Conservation (phyloP, 2,797 vertebrate species). For the Malurus leucopterus region DNA sequence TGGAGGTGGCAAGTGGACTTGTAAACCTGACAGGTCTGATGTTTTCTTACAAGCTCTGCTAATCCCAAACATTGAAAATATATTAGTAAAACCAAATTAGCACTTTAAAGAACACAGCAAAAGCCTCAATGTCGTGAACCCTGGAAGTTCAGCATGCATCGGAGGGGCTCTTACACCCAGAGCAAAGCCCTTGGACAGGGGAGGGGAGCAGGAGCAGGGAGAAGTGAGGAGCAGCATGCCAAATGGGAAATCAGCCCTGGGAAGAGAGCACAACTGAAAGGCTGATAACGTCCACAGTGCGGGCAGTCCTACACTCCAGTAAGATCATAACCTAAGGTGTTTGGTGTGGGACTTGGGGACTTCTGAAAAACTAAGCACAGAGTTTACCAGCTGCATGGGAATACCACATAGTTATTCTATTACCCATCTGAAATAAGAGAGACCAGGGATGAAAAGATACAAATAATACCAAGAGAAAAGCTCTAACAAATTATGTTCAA, state of each 20-base stretch:
- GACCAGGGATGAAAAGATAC: neutral
- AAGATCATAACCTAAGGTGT: neutral
- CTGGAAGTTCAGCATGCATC: neutral
- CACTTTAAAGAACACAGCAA: conserved; percentile 4
- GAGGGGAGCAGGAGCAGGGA: neutral
- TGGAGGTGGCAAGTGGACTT: conserved; percentile 12
- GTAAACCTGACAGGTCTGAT: conserved; percentile 29
- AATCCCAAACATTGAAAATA: conserved; percentile 26
- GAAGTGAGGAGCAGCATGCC: neutral
- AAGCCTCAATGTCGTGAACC: neutral
- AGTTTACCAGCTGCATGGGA: neutral
- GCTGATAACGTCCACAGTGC: neutral
- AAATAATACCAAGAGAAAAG: neutral
- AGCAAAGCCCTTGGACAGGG: neutral
- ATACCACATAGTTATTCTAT: too few relatives aligned
- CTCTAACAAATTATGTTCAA: neutral
- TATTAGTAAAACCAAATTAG: neutral
- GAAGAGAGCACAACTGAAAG: neutral
- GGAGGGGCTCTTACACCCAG: neutral
- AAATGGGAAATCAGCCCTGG: neutral
- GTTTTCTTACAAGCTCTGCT: conserved; percentile 29
- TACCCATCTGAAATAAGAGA: too few relatives aligned
- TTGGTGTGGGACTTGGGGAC: neutral
- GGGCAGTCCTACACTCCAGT: neutral
- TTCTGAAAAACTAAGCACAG: neutral